Evolutionary conservation across 2,113 vertebrate species (phyloP), one percentile per base, ranked within the genome.

Genomic region (Ictidomys tridecemlineatus): DNA sequence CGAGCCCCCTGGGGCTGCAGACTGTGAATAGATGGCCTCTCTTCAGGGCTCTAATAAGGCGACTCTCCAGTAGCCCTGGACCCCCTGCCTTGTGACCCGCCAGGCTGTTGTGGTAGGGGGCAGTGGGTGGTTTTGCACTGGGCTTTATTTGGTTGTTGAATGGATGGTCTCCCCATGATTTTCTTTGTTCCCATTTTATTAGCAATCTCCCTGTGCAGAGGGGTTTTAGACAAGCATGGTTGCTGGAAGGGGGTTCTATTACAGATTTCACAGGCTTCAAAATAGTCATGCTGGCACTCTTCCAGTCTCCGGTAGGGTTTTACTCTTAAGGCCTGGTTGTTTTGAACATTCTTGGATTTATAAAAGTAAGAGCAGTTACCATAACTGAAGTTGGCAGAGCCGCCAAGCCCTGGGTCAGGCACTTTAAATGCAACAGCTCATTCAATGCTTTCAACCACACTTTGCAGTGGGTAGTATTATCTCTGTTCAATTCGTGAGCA

Each of bases 11-110:
- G 97, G 96, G 98, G 97, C 98, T 98, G 97, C 97, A 87, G 92
- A 93, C 96, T 94, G 94, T 98, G 98, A 99, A 98, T 98, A 97
- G 98, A 94, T 97, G 96, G 98, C 98, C 96, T 98, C 98, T 98
- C 98, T 98, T 98, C 97, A 96, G 98, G 98, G 97, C 97, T 98
- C 98, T 98, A 98, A 98, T 98, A 98, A 98, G 94, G 97, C 93
- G 92, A 91, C 97, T 97, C 98, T 96, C 89, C 84, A 82, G 61
- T 53, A 18, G 30, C 77, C 65, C 67, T 74, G 22, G 83, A 39
- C 51, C 80, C 80, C 88, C 84, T 85, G 76, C 92, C 93, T 89
- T 84, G 80, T 93, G 87, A 84, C 73, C 53, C 42, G 37, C 88
- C 84, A 83, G 93, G 97, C 97, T 98, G 94, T 95, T 97, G 93